Percentiles rank a stretch among this genome's conserved stretches.
phyloP scores from a whole-genome alignment of 2,797 vertebrate species.

The Cuniculus paca region DNA sequence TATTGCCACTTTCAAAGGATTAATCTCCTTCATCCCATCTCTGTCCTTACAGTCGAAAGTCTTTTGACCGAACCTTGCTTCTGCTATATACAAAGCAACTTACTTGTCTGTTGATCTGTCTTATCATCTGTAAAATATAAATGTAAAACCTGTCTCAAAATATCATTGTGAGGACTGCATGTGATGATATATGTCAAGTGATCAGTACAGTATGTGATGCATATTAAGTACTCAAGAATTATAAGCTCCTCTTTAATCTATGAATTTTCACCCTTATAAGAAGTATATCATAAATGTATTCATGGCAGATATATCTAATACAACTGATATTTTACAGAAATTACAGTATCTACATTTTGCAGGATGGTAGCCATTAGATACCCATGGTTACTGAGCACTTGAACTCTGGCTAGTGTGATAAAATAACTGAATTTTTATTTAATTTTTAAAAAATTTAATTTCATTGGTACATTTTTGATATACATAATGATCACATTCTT shows the following conservation, averaged over 20 bases:
- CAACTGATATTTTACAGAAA: background rate
- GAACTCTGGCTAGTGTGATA: background rate
- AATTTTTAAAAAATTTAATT: background rate
- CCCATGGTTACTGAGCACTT: background rate
- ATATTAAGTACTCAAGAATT: background rate
- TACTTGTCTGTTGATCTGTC: background rate
- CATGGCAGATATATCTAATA: background rate
- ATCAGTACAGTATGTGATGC: background rate
- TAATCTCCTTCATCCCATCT: background rate
- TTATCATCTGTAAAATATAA: conserved; percentile 26
- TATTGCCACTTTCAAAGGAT: background rate
- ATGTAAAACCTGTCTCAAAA: background rate
- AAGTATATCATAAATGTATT: background rate
- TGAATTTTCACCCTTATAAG: background rate
- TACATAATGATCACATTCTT: background rate
- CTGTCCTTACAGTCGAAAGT: background rate
- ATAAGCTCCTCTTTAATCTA: background rate
- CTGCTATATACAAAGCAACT: background rate
- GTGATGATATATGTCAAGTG: background rate
- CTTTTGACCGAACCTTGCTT: background rate
- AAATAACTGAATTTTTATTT: background rate
- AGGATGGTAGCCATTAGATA: background rate
- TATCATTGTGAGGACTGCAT: background rate
- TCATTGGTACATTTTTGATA: background rate
- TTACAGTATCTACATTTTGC: background rate